Percentiles rank a stretch among this genome's conserved stretches.
Conservation (phyloP, 2,113 vertebrate species). For the Callorhinus ursinus region DNA sequence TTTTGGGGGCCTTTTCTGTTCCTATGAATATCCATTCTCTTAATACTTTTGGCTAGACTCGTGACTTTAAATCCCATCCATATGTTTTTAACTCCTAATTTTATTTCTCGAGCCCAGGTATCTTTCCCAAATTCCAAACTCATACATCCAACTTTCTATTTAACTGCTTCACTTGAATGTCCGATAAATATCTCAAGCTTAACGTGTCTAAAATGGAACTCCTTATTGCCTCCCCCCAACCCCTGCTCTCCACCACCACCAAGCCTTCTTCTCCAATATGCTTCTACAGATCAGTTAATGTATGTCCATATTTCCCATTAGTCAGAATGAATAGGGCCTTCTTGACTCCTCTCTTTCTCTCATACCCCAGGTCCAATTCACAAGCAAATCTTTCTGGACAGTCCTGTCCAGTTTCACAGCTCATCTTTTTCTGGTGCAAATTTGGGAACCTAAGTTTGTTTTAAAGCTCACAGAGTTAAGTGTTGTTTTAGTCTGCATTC, state of each 20-base stretch:
- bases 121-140: not conserved
- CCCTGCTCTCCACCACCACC: not conserved
- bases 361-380: not conserved
- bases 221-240: not conserved
- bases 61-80: not conserved
- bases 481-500: not conserved
- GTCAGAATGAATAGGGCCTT: not conserved
- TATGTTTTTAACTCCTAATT: not conserved
- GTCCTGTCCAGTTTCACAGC: not conserved
- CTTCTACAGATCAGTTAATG: not conserved
- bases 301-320: not conserved
- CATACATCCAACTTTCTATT: not conserved
- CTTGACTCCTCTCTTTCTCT: not conserved
- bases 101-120: not conserved
- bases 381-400: not conserved
- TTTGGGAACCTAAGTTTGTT: not conserved
- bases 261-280: not conserved
- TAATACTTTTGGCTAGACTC: not conserved
- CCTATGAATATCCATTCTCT: not conserved
- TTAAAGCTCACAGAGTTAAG: constrained; percentile 23
- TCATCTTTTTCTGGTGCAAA: not conserved
- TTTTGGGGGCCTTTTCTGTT: not conserved
- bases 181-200: not conserved
- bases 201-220: not conserved
- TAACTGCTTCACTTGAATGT: not conserved